These are phyloP conservation scores for Carcina quercana DNA, from an alignment of 2,888 invertebrate species.

Conservation along the genomic window DNA sequence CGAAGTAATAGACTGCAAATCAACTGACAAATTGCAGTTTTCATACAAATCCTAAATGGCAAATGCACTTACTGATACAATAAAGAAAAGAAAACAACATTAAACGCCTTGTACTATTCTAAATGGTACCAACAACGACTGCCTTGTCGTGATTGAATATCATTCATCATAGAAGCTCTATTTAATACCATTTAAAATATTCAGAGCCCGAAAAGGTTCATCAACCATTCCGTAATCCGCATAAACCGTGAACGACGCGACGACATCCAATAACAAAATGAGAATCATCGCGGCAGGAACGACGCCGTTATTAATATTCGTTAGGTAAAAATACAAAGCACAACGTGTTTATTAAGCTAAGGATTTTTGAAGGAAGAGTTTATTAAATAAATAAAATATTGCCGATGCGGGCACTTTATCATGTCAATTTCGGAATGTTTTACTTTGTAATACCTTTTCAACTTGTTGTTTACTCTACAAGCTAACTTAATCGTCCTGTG, in stretches of 20 bases:
- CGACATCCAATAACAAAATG: constrained; percentile 47
- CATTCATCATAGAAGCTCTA: no score
- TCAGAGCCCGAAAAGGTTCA: no score
- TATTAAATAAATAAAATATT: no score
- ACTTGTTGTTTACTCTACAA: no score
- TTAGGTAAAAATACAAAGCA: constrained; percentile 49
- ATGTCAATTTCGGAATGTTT: no score
- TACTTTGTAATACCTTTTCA: no score
- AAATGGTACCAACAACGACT: background rate
- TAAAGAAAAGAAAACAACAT: background rate
- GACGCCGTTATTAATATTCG: constrained; percentile 65
- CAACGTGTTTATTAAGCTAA: constrained; percentile 70
- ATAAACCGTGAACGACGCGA: constrained; percentile 36
- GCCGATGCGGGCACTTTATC: no score
- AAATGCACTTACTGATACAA: background rate
- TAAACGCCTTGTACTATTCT: background rate
- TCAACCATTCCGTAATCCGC: constrained; percentile 5
- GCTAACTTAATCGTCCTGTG: no score
- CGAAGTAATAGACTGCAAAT: no score
- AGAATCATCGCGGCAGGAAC: constrained; percentile 47
- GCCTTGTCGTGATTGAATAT: background rate
- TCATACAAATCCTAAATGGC: background rate
- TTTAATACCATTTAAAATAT: no score
- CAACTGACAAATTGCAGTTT: no score
- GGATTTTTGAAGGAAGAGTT: no score